Conservation (phyloP, 2,888 invertebrate genomes). For the Aphidius colemani region DNA sequence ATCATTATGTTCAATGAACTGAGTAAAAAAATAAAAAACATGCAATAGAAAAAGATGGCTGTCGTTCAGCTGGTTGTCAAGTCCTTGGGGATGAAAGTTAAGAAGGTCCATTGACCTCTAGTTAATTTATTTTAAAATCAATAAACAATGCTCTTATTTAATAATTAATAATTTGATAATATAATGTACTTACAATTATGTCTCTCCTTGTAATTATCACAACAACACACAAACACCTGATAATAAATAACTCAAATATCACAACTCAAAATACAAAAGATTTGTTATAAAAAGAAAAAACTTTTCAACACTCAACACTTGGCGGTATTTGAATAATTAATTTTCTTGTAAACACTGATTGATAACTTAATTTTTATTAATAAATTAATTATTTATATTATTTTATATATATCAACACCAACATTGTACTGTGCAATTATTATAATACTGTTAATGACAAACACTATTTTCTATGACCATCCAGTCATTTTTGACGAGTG, state of each 20-base stretch:
- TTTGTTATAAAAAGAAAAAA: neutral
- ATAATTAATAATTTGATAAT: neutral
- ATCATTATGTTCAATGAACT: neutral
- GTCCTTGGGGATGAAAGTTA: constrained; percentile 7
- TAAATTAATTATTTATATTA: too few relatives aligned
- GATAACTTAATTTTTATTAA: too few relatives aligned
- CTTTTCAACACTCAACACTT: too few relatives aligned
- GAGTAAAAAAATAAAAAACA: neutral
- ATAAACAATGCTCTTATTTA: neutral
- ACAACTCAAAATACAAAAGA: neutral
- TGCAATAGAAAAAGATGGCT: constrained; percentile 7
- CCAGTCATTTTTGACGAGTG: too few relatives aligned
- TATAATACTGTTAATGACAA: too few relatives aligned
- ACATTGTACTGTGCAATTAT: too few relatives aligned
- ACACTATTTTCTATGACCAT: too few relatives aligned
- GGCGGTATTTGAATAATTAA: too few relatives aligned
- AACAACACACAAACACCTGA: neutral
- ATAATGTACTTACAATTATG: neutral
- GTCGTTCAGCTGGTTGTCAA: neutral
- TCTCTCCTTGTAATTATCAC: neutral
- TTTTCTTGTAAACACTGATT: too few relatives aligned
- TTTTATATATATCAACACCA: too few relatives aligned
- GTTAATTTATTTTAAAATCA: constrained; percentile 11
- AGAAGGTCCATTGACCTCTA: constrained; percentile 18
- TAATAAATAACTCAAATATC: neutral